Conservation (phyloP, 2,888 invertebrate species). For the Polylopha cassiicola region DNA sequence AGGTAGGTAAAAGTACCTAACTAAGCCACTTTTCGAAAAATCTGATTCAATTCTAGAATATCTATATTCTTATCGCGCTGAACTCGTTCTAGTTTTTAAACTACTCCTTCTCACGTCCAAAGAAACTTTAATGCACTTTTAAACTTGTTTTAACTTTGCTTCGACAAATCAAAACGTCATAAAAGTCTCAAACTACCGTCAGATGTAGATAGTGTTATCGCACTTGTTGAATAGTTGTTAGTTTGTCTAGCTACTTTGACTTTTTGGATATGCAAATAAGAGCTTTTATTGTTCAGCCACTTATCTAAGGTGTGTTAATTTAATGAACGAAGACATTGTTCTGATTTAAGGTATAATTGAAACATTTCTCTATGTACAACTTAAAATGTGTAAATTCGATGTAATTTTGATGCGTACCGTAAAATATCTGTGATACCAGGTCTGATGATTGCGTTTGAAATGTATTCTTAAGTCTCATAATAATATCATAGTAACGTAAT, state of each 20-base stretch:
- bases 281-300: slow-evolving; percentile 11
- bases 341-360: too few relatives aligned
- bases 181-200: slow-evolving; percentile 28
- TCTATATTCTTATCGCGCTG: neutral
- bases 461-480: too few relatives aligned
- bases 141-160: slow-evolving; percentile 24
- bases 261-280: slow-evolving; percentile 1
- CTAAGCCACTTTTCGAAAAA: too few relatives aligned
- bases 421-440: too few relatives aligned
- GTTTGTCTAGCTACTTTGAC: slow-evolving; percentile 10
- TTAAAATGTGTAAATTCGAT: too few relatives aligned
- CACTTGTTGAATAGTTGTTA: slow-evolving; percentile 24
- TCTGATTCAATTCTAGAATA: neutral
- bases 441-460: too few relatives aligned
- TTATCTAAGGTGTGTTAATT: too few relatives aligned
- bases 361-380: too few relatives aligned
- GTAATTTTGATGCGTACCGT: too few relatives aligned
- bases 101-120: slow-evolving; percentile 2
- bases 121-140: slow-evolving; percentile 12
- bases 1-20: too few relatives aligned
- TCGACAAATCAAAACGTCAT: slow-evolving; percentile 32
- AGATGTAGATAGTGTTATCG: slow-evolving; percentile 22
- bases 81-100: neutral
- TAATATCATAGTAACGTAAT: too few relatives aligned
- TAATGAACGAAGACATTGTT: too few relatives aligned